Evolutionary conservation across 2,113 vertebrate genomes (phyloP).

Genomic region (Syngnathus scovelli): DNA sequence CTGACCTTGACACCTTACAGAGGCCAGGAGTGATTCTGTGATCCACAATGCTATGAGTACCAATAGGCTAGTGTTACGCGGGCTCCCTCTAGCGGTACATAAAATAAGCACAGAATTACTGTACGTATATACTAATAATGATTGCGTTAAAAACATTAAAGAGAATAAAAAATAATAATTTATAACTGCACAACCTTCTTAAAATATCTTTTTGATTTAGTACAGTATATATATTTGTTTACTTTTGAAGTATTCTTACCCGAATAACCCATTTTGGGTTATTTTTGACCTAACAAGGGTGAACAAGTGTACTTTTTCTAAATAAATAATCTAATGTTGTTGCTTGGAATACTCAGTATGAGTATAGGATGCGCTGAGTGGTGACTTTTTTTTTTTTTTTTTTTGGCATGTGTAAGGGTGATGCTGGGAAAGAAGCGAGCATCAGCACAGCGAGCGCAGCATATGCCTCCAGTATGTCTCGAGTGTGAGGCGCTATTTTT

Average conservation of each 20-base stretch:
- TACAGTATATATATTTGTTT: background rate
- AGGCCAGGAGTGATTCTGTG: background rate
- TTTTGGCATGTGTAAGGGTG: background rate
- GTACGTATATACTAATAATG: background rate
- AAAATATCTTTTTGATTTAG: background rate
- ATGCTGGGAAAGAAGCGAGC: conserved; percentile 10
- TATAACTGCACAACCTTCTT: background rate
- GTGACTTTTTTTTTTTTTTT: background rate
- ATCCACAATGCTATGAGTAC: background rate
- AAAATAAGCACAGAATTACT: background rate
- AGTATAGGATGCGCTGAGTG: background rate
- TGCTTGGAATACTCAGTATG: background rate
- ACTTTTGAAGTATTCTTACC: background rate
- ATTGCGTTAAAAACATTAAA: background rate
- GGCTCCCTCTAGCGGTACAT: background rate
- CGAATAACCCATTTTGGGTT: too few relatives aligned
- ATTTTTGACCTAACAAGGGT: too few relatives aligned
- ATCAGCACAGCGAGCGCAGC: conserved; percentile 28
- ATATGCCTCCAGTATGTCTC: conserved; percentile 37
- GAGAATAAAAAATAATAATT: background rate
- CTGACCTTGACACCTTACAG: conserved; percentile 46
- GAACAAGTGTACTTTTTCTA: too few relatives aligned
- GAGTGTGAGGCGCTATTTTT: conserved; percentile 55
- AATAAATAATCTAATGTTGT: background rate
- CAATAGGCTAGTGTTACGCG: background rate